A percentile compares a stretch with the other conserved stretches of the same genome.
Conservation (phyloP, 1,140 invertebrate species). For the Anoplolepis gracilipes region DNA sequence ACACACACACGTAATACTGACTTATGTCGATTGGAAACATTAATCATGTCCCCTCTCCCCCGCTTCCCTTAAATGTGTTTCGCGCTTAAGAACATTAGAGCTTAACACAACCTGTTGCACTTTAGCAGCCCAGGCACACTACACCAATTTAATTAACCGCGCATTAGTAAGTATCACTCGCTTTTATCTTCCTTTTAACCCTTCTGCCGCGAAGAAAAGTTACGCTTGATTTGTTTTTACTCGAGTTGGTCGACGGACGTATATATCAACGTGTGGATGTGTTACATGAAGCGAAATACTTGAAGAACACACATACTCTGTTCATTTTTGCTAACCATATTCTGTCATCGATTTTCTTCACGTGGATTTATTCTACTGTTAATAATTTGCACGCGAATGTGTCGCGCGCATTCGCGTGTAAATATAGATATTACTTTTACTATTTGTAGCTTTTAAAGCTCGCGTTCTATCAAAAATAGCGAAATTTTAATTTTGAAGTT, state of each 20-base stretch:
- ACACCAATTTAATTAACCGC: slow-evolving; percentile 46
- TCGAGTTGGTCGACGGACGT: background rate
- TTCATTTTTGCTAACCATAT: background rate
- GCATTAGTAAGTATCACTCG: background rate
- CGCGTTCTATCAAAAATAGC: background rate
- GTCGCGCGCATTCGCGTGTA: background rate
- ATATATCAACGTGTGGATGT: background rate
- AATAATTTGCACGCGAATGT: slow-evolving; percentile 20
- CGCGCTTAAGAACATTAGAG: slow-evolving; percentile 39
- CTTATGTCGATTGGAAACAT: slow-evolving; percentile 28
- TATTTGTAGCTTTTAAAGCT: slow-evolving; percentile 7
- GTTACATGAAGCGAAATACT: background rate
- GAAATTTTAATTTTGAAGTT: slow-evolving; percentile 7
- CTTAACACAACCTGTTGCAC: slow-evolving; percentile 56
- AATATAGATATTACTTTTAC: background rate
- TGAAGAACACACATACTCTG: background rate
- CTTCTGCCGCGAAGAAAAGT: background rate
- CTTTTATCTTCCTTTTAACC: slow-evolving; percentile 1
- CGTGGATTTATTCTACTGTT: slow-evolving; percentile 25
- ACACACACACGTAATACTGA: too few species aligned
- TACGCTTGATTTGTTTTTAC: background rate
- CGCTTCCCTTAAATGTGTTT: background rate
- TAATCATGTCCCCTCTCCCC: slow-evolving; percentile 2
- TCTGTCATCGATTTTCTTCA: background rate
- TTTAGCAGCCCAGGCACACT: slow-evolving; percentile 10